Percentiles rank a stretch among this genome's conserved stretches.
Conservation (phyloP, 1,140 invertebrate genomes). For the Leptinotarsa undecemlineata region DNA sequence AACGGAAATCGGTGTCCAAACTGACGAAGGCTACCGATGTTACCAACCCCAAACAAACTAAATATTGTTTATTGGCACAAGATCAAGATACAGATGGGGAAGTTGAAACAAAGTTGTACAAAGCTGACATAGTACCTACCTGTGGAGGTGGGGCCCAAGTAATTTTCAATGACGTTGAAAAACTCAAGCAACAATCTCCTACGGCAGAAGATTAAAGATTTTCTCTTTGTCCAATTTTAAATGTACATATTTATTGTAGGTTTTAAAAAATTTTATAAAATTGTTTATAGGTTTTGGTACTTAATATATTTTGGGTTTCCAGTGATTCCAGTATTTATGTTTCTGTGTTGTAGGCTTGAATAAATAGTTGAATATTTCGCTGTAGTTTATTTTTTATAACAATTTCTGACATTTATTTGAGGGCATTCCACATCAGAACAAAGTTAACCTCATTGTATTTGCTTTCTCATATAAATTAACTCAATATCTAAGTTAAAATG, state of each 20-base stretch:
- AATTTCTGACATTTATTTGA: too few species aligned
- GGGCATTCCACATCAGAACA: too few species aligned
- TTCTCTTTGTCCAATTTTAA: background rate
- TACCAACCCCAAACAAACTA: slow-evolving; percentile 72
- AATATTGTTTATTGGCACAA: slow-evolving; percentile 91
- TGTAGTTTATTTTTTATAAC: too few species aligned
- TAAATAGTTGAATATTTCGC: too few species aligned
- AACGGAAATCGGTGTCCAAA: slow-evolving; percentile 82
- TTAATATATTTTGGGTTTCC: background rate
- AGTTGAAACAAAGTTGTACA: slow-evolving; percentile 90
- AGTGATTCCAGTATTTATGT: too few species aligned
- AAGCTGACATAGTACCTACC: slow-evolving; percentile 89
- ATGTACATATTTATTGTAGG: slow-evolving; percentile 3
- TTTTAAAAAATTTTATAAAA: background rate
- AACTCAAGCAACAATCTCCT: slow-evolving; percentile 83
- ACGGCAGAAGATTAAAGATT: slow-evolving; percentile 13
- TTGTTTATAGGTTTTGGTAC: background rate
- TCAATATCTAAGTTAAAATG: too few species aligned
- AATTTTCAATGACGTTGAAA: slow-evolving; percentile 94
- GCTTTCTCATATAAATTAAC: too few species aligned
- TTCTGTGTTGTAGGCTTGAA: too few species aligned
- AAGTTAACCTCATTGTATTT: too few species aligned
- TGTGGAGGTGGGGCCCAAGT: slow-evolving; percentile 92
- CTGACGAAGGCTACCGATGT: slow-evolving; percentile 74
- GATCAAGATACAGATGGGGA: slow-evolving; percentile 89